Evolutionary conservation across 2,888 invertebrate genomes (phyloP).

Genomic region (Eupithecia dodoneata): DNA sequence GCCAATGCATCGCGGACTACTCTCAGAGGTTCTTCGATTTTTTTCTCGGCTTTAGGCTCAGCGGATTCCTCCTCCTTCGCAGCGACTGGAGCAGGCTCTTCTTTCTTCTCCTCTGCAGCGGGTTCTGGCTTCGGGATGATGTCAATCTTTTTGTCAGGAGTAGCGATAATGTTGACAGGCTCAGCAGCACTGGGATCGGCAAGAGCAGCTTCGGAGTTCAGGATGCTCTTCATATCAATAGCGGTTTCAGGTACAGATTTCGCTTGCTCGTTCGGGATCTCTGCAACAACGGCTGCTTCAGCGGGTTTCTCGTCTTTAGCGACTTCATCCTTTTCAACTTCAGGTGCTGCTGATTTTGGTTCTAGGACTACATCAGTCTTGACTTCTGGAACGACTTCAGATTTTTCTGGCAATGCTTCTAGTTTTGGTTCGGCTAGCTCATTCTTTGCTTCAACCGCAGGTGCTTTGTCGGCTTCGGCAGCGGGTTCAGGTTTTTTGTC

Average conservation of each 20-base stretch:
- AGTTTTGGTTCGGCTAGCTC: constrained; percentile 38
- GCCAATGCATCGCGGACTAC: constrained; percentile 69
- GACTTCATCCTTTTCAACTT: constrained; percentile 47
- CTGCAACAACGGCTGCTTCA: constrained; percentile 40
- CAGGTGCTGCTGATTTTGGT: constrained; percentile 56
- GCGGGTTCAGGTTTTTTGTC: constrained; percentile 56
- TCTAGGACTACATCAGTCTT: constrained; percentile 50
- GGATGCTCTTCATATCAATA: constrained; percentile 23
- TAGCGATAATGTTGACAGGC: constrained; percentile 15
- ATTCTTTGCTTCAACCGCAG: constrained; percentile 43
- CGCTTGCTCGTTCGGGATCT: constrained; percentile 37
- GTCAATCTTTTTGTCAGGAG: constrained; percentile 25
- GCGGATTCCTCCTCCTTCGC: constrained; percentile 42
- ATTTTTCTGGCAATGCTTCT: constrained; percentile 50
- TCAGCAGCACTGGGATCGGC: constrained; percentile 18
- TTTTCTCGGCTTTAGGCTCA: constrained; percentile 24
- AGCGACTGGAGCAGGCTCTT: constrained; percentile 31
- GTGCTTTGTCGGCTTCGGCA: constrained; percentile 47
- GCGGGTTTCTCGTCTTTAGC: constrained; percentile 50
- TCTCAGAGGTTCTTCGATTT: constrained; percentile 49
- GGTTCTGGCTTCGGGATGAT: constrained; percentile 22
- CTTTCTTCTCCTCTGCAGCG: constrained; percentile 47
- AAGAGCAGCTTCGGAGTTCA: constrained; percentile 21
- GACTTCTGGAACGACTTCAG: constrained; percentile 50
- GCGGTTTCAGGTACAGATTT: constrained; percentile 32